Conservation (phyloP, 2,113 vertebrate species). For the Caranx ignobilis region DNA sequence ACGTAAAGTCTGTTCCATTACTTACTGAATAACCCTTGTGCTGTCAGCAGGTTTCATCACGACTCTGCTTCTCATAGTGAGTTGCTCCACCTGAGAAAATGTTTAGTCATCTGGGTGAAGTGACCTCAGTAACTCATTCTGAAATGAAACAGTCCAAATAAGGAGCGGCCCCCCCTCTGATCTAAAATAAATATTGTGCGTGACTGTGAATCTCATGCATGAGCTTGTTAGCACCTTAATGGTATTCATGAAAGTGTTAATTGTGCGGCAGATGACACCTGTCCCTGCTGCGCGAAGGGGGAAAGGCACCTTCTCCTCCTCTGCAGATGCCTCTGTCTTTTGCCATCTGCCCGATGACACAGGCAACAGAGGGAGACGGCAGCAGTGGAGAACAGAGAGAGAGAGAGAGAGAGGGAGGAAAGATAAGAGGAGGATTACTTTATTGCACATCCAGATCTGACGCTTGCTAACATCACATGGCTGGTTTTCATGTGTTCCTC, state of each 20-base stretch:
- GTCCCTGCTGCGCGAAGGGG: slow-evolving; percentile 62
- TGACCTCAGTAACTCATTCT: not conserved
- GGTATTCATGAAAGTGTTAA: slow-evolving; percentile 65
- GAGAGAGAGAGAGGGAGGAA: not conserved
- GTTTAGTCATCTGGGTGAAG: not conserved
- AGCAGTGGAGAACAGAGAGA: slow-evolving; percentile 9
- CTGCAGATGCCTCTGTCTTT: slow-evolving; percentile 57
- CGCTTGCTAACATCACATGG: slow-evolving; percentile 8
- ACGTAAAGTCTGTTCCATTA: not conserved
- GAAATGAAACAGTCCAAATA: not conserved
- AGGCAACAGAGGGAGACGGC: slow-evolving; percentile 5
- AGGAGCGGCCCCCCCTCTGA: not conserved
- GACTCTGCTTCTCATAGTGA: not conserved
- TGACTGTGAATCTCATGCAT: slow-evolving; percentile 31
- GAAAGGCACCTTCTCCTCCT: slow-evolving; percentile 53
- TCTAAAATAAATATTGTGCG: slow-evolving; percentile 7
- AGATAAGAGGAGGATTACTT: slow-evolving; percentile 39
- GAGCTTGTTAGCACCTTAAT: slow-evolving; percentile 58
- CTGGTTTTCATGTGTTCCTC: slow-evolving; percentile 16
- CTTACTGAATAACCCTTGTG: not conserved
- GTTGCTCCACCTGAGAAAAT: not conserved
- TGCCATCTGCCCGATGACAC: slow-evolving; percentile 69
- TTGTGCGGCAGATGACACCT: slow-evolving; percentile 68
- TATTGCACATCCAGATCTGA: slow-evolving; percentile 34
- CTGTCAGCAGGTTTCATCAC: not conserved